These are phyloP conservation scores for Chamaea fasciata DNA, from an alignment of 2,113 vertebrate genomes.

Conservation along the genomic window DNA sequence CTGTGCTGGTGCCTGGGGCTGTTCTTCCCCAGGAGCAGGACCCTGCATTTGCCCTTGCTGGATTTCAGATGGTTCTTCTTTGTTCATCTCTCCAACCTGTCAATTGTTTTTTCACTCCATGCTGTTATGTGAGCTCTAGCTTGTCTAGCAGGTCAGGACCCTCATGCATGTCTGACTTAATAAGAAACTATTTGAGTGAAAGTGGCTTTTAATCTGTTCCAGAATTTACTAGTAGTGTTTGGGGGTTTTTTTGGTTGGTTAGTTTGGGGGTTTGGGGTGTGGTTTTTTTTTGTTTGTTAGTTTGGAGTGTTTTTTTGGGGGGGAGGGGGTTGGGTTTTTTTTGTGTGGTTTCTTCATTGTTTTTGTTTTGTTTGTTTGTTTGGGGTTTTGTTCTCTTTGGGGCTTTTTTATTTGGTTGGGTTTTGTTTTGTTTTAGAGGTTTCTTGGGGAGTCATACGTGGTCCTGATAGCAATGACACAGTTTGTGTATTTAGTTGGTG, in stretches of 20 bases:
- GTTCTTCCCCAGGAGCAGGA: neutral
- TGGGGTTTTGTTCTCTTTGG: neutral
- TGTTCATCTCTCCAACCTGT: neutral
- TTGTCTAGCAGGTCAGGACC: neutral
- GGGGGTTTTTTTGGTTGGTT: rapidly evolving
- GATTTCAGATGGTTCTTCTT: rapidly evolving
- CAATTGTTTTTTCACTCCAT: neutral
- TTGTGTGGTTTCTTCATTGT: no score
- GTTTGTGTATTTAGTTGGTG: neutral
- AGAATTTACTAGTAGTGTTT: neutral
- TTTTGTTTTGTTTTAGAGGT: neutral
- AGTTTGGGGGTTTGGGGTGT: neutral
- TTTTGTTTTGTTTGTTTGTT: neutral
- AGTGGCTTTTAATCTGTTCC: neutral
- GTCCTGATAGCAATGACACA: neutral
- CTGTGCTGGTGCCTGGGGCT: neutral
- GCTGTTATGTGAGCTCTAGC: neutral
- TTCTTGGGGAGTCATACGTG: neutral
- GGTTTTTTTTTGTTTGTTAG: neutral
- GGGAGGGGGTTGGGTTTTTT: no score
- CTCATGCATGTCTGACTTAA: rapidly evolving
- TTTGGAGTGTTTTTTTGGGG: neutral
- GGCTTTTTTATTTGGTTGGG: neutral
- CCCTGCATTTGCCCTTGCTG: neutral
- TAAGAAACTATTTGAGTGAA: neutral